Percentiles rank a stretch among this genome's conserved stretches.
phyloP scores from a whole-genome alignment of 2,113 vertebrate genomes.

The Ceuthmochares aereus region DNA sequence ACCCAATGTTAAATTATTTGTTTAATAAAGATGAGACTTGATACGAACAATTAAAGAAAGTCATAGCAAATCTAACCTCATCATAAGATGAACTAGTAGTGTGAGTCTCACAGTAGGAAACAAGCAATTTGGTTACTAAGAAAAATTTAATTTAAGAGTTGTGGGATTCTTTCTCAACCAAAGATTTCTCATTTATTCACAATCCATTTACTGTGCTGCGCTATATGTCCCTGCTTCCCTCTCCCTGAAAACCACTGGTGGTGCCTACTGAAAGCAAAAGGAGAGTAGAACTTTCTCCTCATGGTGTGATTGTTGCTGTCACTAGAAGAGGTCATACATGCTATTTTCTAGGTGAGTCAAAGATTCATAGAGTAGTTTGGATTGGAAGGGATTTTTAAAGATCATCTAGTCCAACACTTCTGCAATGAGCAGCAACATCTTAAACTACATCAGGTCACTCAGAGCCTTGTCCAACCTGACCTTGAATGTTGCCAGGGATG shows the following conservation, averaged over 20 bases:
- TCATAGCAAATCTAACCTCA: not conserved
- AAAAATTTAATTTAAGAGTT: not conserved
- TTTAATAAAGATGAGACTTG: not conserved
- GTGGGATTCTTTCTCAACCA: not conserved
- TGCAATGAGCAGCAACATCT: too few relatives aligned
- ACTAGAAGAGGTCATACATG: too few relatives aligned
- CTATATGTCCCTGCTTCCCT: rapidly evolving
- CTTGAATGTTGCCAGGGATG: too few relatives aligned
- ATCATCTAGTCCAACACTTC: too few relatives aligned
- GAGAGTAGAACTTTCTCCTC: too few relatives aligned
- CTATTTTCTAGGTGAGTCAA: too few relatives aligned
- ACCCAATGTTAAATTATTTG: rapidly evolving
- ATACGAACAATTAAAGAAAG: not conserved
- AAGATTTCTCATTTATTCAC: not conserved
- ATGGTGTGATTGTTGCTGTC: too few relatives aligned
- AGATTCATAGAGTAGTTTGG: too few relatives aligned
- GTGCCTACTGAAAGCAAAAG: not conserved
- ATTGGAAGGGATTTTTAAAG: too few relatives aligned
- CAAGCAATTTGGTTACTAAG: not conserved
- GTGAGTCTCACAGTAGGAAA: too few relatives aligned
- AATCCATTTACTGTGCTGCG: not conserved
- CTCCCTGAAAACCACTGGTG: not conserved
- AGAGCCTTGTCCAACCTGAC: too few relatives aligned
- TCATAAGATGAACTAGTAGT: not conserved
- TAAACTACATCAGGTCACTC: too few relatives aligned